Evolutionary conservation across 2,888 invertebrate genomes (phyloP).

Genomic region (Leptopilina myrica): DNA sequence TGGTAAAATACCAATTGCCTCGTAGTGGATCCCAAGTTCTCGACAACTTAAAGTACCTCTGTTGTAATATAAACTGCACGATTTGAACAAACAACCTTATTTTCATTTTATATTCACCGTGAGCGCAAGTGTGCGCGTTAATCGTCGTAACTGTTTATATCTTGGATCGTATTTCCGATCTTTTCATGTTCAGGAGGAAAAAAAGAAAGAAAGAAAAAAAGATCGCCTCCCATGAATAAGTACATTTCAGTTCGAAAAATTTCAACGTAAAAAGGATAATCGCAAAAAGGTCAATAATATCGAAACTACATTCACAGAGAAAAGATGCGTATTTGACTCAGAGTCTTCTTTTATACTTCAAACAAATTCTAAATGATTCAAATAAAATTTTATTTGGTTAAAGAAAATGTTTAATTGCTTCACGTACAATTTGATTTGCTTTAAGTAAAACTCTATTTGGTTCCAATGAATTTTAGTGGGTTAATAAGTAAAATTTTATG

Average conservation of each 20-base stretch:
- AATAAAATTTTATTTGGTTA: no score
- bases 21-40: conserved; percentile 28
- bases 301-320: no score
- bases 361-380: no score
- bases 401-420: no score
- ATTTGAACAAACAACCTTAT: conserved; percentile 31
- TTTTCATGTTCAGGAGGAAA: conserved; percentile 1
- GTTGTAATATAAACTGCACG: conserved; percentile 32
- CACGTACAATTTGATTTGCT: no score
- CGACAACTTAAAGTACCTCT: conserved; percentile 29
- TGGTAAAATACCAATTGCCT: conserved; percentile 34
- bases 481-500: no score
- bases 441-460: no score
- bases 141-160: conserved; percentile 28
- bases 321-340: no score
- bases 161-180: conserved; percentile 26
- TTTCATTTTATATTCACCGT: conserved; percentile 16
- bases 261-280: no score
- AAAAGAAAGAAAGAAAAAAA: not conserved
- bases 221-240: not conserved
- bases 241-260: not conserved
- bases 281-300: no score
- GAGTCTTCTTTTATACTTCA: no score
- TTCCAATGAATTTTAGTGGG: no score
- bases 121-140: conserved; percentile 14